These are phyloP conservation scores for Drosophila anomalata DNA, from an alignment of 2,888 invertebrate genomes.

Conservation along the genomic window DNA sequence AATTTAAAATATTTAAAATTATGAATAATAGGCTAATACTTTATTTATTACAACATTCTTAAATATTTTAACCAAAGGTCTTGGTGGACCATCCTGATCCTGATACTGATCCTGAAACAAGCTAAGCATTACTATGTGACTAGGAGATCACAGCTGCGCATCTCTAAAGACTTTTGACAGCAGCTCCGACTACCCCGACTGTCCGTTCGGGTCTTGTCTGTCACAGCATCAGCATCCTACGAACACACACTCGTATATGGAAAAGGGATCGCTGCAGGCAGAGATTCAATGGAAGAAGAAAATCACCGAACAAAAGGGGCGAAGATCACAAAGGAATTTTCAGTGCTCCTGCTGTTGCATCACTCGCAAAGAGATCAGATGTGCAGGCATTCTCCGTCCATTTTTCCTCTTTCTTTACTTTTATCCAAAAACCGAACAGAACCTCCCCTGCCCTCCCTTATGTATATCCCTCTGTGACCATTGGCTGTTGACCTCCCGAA, in stretches of 20 bases:
- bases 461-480: conserved; percentile 5
- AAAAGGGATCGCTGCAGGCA: conserved; percentile 72
- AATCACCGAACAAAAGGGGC: conserved; percentile 58
- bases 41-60: too few relatives aligned
- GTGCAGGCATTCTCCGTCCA: conserved; percentile 62
- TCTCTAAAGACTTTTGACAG: conserved; percentile 29
- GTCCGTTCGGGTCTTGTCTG: conserved; percentile 34
- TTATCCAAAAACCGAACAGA: not conserved
- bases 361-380: conserved; percentile 70
- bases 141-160: conserved; percentile 26
- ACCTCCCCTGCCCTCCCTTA: conserved; percentile 12
- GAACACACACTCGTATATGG: conserved; percentile 24
- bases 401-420: conserved; percentile 12
- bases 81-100: too few relatives aligned
- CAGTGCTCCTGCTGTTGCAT: conserved; percentile 69
- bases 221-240: conserved; percentile 58
- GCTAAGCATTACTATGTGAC: not conserved
- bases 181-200: conserved; percentile 23
- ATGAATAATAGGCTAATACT: too few relatives aligned
- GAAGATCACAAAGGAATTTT: conserved; percentile 71
- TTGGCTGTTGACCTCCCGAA: conserved; percentile 69
- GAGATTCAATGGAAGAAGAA: conserved; percentile 22
- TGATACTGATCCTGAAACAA: too few relatives aligned
- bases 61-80: too few relatives aligned
- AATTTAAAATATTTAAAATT: too few relatives aligned